Conservation (phyloP, 2,888 invertebrate species). For the Chrysodeixis includens region DNA sequence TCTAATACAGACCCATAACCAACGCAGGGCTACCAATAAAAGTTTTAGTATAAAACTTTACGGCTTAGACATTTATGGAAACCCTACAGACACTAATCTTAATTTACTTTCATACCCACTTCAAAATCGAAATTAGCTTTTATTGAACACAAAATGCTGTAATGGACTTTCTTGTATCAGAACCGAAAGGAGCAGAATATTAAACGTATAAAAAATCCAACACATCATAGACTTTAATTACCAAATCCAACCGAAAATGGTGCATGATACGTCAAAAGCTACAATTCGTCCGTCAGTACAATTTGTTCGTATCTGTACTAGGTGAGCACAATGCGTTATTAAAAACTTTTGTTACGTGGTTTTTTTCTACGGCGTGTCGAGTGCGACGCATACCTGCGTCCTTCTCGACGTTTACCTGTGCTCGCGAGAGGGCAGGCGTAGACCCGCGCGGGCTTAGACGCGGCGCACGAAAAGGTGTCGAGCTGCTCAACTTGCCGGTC, state of each 20-base stretch:
- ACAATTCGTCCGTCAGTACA: conserved; percentile 47
- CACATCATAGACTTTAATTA: conserved; percentile 51
- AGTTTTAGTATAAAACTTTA: background rate
- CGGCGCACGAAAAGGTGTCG: conserved; percentile 30
- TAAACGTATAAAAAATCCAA: conserved; percentile 36
- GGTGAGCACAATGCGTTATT: conserved; percentile 76
- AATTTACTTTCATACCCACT: no score
- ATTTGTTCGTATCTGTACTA: conserved; percentile 66
- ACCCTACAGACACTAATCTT: background rate
- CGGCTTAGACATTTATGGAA: background rate
- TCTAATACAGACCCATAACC: background rate
- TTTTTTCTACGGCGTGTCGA: conserved; percentile 68
- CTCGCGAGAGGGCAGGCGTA: conserved; percentile 74
- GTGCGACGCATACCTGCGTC: conserved; percentile 81
- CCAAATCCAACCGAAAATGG: conserved; percentile 47
- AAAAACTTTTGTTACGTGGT: conserved; percentile 83
- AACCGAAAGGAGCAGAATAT: conserved; percentile 16
- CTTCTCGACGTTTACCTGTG: conserved; percentile 82
- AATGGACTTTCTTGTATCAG: conserved; percentile 5
- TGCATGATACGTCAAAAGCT: conserved; percentile 54
- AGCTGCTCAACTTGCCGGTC: background rate
- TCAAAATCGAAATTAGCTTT: background rate
- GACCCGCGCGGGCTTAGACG: conserved; percentile 65
- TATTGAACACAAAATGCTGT: background rate
- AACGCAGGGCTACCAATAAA: background rate